Percentiles rank a stretch among this genome's conserved stretches.
These are phyloP conservation scores for Datnioides undecimradiatus DNA, from an alignment of 2,113 vertebrate species.

Conservation along the genomic window DNA sequence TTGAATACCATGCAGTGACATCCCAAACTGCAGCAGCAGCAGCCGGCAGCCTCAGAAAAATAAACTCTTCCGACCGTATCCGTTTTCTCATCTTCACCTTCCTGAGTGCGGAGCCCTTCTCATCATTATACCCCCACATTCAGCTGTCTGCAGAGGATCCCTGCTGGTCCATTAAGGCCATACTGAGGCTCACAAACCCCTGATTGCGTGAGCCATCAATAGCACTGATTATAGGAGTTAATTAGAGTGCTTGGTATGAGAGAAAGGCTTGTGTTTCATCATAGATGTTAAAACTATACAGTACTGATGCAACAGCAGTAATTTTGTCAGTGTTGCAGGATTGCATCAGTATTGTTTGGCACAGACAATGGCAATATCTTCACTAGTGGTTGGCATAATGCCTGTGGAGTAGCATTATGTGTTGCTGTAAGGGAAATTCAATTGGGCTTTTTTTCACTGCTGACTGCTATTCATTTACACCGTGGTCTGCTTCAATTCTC, in stretches of 20 bases:
- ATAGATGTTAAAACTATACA: conserved; percentile 46
- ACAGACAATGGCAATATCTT: conserved; percentile 18
- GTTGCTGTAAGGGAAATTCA: conserved; percentile 34
- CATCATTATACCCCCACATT: conserved; percentile 61
- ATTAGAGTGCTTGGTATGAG: conserved; percentile 57
- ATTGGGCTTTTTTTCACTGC: conserved; percentile 19
- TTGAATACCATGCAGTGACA: conserved; percentile 38
- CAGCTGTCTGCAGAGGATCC: conserved; percentile 58
- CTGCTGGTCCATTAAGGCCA: conserved; percentile 67
- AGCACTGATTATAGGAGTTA: conserved; percentile 74
- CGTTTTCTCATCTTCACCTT: conserved; percentile 64
- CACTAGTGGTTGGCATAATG: conserved; percentile 31
- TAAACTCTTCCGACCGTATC: conserved; percentile 61
- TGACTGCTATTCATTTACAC: conserved; percentile 59
- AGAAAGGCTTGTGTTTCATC: conserved; percentile 55
- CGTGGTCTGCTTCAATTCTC: conserved; percentile 33
- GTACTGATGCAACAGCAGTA: conserved; percentile 48
- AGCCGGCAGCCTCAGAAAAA: conserved; percentile 47
- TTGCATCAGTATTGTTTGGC: conserved; percentile 59
- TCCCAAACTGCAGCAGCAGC: conserved; percentile 20
- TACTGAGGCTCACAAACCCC: conserved; percentile 54
- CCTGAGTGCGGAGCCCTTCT: conserved; percentile 55
- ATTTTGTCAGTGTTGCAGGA: conserved; percentile 29
- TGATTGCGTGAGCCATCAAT: conserved; percentile 69
- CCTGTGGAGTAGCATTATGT: conserved; percentile 39